A percentile compares a stretch with the other conserved stretches of the same genome.
These are phyloP conservation scores for Melospiza melodia DNA, from an alignment of 2,113 vertebrate species.

Conservation along the genomic window DNA sequence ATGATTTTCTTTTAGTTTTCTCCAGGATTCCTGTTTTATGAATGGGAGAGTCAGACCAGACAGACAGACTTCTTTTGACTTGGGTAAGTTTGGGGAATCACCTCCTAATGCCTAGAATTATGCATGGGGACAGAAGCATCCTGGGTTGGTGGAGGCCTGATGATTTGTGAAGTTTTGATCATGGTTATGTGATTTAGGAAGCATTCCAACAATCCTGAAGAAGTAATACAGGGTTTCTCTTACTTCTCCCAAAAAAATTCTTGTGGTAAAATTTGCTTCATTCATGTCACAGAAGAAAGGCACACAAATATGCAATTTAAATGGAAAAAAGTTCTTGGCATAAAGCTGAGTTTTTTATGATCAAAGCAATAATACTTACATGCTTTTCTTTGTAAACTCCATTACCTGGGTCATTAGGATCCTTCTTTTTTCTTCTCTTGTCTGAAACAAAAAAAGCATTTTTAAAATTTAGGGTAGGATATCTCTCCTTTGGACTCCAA, in stretches of 20 bases:
- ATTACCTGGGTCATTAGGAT: accelerated
- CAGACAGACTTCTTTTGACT: background rate
- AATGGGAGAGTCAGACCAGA: background rate
- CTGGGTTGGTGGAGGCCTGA: background rate
- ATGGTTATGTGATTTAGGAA: background rate
- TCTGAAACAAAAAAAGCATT: background rate
- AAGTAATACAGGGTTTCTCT: background rate
- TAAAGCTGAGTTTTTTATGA: background rate
- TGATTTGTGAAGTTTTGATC: background rate
- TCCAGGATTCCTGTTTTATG: background rate
- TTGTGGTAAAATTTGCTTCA: background rate
- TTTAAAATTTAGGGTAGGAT: background rate
- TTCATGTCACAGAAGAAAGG: background rate
- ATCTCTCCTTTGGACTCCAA: background rate
- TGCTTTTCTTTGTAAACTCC: accelerated
- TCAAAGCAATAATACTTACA: slow-evolving; percentile 10
- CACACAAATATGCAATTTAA: background rate
- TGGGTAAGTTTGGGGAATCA: background rate
- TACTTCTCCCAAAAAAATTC: background rate
- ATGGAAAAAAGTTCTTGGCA: background rate
- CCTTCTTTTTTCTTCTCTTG: background rate
- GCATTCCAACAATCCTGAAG: background rate
- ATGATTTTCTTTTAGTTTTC: background rate
- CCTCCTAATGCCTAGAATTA: background rate
- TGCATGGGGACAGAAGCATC: background rate